These are phyloP conservation scores for Lepidurus packardi DNA, from an alignment of 1,140 invertebrate genomes.

Conservation along the genomic window DNA sequence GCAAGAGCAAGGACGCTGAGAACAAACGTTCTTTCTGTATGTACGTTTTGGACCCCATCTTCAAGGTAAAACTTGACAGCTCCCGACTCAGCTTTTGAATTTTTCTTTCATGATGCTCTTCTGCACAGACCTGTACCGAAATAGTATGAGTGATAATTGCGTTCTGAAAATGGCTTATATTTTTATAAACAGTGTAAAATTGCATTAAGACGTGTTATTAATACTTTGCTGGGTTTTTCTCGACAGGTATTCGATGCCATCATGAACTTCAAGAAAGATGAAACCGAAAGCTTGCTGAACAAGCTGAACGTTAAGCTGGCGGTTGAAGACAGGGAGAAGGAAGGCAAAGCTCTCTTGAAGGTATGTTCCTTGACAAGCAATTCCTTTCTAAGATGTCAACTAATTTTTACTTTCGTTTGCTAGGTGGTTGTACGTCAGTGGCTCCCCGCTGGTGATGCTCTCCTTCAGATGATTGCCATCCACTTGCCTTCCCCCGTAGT, in stretches of 20 bases:
- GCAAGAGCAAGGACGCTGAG: slow-evolving; percentile 78
- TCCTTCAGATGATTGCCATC: slow-evolving; percentile 99
- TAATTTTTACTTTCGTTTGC: slow-evolving; percentile 33
- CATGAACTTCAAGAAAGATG: slow-evolving; percentile 98
- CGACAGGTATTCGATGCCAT: slow-evolving; percentile 83
- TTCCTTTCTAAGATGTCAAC: neutral
- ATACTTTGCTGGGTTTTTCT: slow-evolving; percentile 29
- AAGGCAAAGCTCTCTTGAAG: slow-evolving; percentile 85
- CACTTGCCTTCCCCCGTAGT: slow-evolving; percentile 98
- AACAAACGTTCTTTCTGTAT: slow-evolving; percentile 97
- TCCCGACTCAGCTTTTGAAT: neutral
- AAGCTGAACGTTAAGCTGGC: slow-evolving; percentile 90
- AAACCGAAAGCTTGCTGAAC: slow-evolving; percentile 73
- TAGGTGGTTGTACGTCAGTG: slow-evolving; percentile 95
- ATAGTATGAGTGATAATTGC: slow-evolving; percentile 34
- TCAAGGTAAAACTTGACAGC: slow-evolving; percentile 61
- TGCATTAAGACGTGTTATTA: neutral
- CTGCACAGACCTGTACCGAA: slow-evolving; percentile 44
- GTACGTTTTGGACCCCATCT: slow-evolving; percentile 98
- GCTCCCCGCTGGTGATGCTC: slow-evolving; percentile 97
- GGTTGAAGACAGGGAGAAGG: slow-evolving; percentile 92
- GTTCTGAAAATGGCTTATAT: neutral
- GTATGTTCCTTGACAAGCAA: slow-evolving; percentile 37
- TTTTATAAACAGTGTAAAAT: neutral
- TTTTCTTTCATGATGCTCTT: slow-evolving; percentile 36